Percentiles rank a stretch among this genome's conserved stretches.
Evolutionary conservation across 2,113 vertebrate genomes (phyloP).

Genomic region (Bostrychus sinensis): DNA sequence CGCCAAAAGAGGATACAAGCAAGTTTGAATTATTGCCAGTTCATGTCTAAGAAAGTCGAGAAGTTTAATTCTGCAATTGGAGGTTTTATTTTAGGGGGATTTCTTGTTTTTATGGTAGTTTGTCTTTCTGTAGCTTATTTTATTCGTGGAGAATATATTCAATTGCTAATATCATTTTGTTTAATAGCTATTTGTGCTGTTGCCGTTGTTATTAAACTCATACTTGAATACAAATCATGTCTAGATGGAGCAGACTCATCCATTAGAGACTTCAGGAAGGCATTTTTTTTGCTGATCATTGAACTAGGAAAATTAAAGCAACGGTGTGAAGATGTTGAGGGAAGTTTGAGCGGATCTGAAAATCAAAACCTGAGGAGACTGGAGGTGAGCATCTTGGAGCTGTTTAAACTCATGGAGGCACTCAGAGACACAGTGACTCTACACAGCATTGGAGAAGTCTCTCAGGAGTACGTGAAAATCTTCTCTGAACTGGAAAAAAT

Average conservation of each 20-base stretch:
- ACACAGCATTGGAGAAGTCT: neutral
- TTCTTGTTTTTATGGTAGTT: neutral
- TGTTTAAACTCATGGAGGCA: neutral
- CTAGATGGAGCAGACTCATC: neutral
- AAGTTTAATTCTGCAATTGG: accelerated
- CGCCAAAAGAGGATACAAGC: neutral
- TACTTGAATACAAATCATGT: neutral
- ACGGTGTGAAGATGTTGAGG: neutral
- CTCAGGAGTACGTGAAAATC: neutral
- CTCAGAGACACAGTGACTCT: neutral
- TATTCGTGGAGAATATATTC: neutral
- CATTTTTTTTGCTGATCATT: neutral
- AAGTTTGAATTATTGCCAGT: neutral
- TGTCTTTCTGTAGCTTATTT: neutral
- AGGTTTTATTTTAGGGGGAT: neutral
- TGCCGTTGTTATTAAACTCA: neutral
- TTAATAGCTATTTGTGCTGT: neutral
- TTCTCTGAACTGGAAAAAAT: neutral
- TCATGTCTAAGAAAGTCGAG: neutral
- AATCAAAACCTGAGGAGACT: neutral
- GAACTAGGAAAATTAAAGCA: neutral
- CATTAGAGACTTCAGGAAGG: neutral
- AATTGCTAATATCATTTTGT: neutral
- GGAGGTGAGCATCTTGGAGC: neutral
- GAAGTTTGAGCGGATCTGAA: neutral